phyloP scores from a whole-genome alignment of 1,140 invertebrate genomes.

The Listronotus bonariensis region DNA sequence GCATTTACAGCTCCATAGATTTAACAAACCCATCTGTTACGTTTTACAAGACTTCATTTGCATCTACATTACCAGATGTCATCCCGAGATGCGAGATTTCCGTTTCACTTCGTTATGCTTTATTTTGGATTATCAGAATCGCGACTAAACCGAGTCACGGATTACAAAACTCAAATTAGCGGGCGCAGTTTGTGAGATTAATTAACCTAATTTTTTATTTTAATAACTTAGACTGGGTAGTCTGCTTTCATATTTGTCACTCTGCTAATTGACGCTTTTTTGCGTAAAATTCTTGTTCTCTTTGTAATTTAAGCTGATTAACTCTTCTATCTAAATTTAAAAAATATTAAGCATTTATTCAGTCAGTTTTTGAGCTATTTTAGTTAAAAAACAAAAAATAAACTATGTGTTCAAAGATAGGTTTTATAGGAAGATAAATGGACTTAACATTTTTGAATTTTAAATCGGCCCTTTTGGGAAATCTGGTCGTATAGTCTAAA shows the following conservation, averaged over 20 bases:
- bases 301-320: too few relatives aligned
- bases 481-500: too few relatives aligned
- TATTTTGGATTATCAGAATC: conserved; percentile 4
- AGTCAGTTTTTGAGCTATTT: too few relatives aligned
- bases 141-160: conserved; percentile 2
- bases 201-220: not conserved
- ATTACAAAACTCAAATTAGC: not conserved
- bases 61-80: conserved; percentile 30
- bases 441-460: too few relatives aligned
- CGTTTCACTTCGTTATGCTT: not conserved
- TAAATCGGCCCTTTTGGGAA: too few relatives aligned
- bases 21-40: not conserved
- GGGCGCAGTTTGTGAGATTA: not conserved
- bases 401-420: too few relatives aligned
- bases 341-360: too few relatives aligned
- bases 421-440: too few relatives aligned
- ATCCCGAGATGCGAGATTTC: not conserved
- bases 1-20: not conserved
- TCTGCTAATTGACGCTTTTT: too few relatives aligned
- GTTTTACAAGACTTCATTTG: conserved; percentile 19
- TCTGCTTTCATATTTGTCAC: not conserved
- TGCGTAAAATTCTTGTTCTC: too few relatives aligned
- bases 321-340: too few relatives aligned
- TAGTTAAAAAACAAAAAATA: too few relatives aligned
- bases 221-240: not conserved